Evolutionary conservation across 2,113 vertebrate species (phyloP).

Genomic region (Chloropsis cyanopogon): DNA sequence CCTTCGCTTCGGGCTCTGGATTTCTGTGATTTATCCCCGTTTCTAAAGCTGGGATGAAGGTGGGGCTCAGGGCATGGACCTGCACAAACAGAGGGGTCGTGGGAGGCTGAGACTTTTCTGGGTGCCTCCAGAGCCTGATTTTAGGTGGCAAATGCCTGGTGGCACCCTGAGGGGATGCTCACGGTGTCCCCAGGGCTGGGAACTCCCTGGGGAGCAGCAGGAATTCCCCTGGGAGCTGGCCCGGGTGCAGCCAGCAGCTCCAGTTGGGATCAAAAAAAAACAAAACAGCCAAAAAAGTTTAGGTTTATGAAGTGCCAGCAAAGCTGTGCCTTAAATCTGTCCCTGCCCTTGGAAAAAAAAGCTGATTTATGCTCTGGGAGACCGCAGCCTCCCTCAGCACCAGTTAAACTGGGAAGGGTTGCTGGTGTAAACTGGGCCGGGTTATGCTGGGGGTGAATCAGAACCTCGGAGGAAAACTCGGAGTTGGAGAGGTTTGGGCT

Average conservation of each 20-base stretch:
- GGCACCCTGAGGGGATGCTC: too few species aligned
- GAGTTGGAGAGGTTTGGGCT: background rate
- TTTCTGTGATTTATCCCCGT: background rate
- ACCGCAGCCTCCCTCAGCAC: background rate
- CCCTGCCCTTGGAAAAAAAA: background rate
- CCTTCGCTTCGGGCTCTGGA: accelerated
- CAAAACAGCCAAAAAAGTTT: too few species aligned
- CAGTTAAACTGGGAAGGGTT: background rate
- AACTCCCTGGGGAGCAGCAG: background rate
- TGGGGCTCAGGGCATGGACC: too few species aligned
- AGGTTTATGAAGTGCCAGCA: background rate
- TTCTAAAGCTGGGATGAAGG: too few species aligned
- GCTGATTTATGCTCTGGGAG: background rate
- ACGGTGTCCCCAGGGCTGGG: background rate
- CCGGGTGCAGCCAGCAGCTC: accelerated
- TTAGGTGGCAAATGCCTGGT: background rate
- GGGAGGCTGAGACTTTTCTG: background rate
- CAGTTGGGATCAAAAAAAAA: too few species aligned
- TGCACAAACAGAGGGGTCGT: accelerated
- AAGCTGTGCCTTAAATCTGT: accelerated
- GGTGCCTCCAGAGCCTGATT: background rate
- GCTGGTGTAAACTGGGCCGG: background rate
- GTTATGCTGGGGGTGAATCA: background rate
- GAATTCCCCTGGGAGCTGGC: background rate
- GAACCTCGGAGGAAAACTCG: accelerated